Base-by-base conservation (phyloP, 2,113 vertebrate species). In the Scalopus aquaticus region DNA sequence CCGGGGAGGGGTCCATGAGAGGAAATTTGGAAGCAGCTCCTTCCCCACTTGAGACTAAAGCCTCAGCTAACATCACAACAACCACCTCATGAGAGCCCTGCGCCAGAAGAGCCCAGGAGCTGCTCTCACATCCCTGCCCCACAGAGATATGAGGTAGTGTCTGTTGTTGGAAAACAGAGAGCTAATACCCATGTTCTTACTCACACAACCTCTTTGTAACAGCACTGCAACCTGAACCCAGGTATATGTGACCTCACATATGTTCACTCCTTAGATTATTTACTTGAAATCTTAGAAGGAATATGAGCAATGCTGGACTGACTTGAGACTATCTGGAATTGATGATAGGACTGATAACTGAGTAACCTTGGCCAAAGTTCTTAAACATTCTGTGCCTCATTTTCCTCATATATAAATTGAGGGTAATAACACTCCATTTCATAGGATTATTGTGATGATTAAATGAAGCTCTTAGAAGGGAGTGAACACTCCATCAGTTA, bases 201-300 rank as follows among this genome's bases (percentile, higher is more conserved):
- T 24, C 56, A 30, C 2, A 15, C 5, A 62, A n/a, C 16, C 37
- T 49, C 35, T 28, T 44, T 11, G 11, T 7, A 19, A 51, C 10
- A 28, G 30, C 58, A 46, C 44, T 93, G 30, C 37, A 37, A 16
- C 35, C 5, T 28, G 78, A 49, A 54, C 17, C 9, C 44, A 56
- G 22, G 22, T 1, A 4, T 44, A 5, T 35, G 74, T 94, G 90
- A 79, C 12, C 42, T 24, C 49, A 37, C 49, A n/a, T n/a, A 28
- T n/a, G 5, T 67, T 32, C 39, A 60, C 10, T 42, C 44, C 2
- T 16, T 19, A 35, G 3, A 4, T 16, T 32, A 56, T n/a, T 35
- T 69, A 10, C 4, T 20, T 67, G 46, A 26, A 16, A 32, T 46
- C 0, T 0, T 0, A 2, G 28, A 58, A 69, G 54, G 73, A 67